A percentile compares a stretch with the other conserved stretches of the same genome.
These are phyloP conservation scores for Drosophila kohkoa DNA, from an alignment of 1,140 invertebrate species.

Conservation along the genomic window DNA sequence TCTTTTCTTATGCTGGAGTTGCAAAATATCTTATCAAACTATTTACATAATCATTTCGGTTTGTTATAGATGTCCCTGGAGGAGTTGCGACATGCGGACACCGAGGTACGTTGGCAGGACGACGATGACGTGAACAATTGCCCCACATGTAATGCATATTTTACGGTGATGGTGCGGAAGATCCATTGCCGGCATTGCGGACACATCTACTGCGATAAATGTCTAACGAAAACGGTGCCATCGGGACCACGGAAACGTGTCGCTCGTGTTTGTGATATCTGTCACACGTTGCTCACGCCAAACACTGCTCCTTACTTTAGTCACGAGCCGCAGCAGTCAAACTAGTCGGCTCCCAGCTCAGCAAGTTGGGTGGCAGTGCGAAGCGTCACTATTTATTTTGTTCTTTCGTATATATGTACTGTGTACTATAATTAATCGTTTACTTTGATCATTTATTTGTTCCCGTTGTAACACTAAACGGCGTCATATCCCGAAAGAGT, in stretches of 20 bases:
- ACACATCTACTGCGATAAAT: slow-evolving; percentile 96
- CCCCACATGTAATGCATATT: slow-evolving; percentile 90
- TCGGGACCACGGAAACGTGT: slow-evolving; percentile 94
- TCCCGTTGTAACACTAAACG: slow-evolving; percentile 32
- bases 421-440: slow-evolving; percentile 31
- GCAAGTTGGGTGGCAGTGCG: background rate
- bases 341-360: slow-evolving; percentile 63
- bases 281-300: slow-evolving; percentile 97
- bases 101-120: slow-evolving; percentile 98
- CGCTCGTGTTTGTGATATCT: slow-evolving; percentile 97
- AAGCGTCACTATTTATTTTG: slow-evolving; percentile 28
- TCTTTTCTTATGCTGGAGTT: slow-evolving; percentile 14
- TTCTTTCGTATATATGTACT: slow-evolving; percentile 44
- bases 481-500: slow-evolving; percentile 59
- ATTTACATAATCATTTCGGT: slow-evolving; percentile 9
- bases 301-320: slow-evolving; percentile 98
- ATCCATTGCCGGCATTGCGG: slow-evolving; percentile 98
- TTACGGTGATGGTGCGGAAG: slow-evolving; percentile 90
- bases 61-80: slow-evolving; percentile 92
- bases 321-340: slow-evolving; percentile 91
- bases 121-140: slow-evolving; percentile 98
- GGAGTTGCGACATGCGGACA: slow-evolving; percentile 96
- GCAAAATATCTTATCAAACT: slow-evolving; percentile 16
- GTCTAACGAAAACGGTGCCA: slow-evolving; percentile 92
- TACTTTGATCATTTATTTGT: slow-evolving; percentile 39